phyloP scores from a whole-genome alignment of 2,113 vertebrate species.

The Cavia porcellus region DNA sequence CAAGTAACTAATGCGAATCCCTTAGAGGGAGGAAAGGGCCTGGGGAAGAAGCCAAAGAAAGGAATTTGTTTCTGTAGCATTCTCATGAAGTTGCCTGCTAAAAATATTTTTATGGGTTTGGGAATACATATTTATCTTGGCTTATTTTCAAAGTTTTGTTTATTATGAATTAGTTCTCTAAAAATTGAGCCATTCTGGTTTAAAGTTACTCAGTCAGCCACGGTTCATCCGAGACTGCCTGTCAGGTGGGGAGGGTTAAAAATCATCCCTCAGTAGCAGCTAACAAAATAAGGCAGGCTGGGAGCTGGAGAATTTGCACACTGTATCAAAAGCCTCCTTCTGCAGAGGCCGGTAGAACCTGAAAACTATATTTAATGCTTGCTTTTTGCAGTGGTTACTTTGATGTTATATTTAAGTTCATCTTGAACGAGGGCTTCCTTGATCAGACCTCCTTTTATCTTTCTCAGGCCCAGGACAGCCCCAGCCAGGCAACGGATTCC shows the following conservation, averaged over 20 bases:
- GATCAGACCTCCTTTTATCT: not conserved
- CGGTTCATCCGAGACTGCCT: not conserved
- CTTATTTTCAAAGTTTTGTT: slow-evolving; percentile 75
- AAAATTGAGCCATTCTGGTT: slow-evolving; percentile 54
- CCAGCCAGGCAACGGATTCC: slow-evolving; percentile 82
- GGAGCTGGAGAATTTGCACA: not conserved
- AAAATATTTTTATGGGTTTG: slow-evolving; percentile 78
- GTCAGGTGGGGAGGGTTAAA: not conserved
- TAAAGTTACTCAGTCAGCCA: slow-evolving; percentile 15
- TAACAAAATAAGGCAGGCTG: not conserved
- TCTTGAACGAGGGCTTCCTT: not conserved
- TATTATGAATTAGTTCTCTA: slow-evolving; percentile 68
- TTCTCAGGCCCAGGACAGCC: slow-evolving; percentile 85
- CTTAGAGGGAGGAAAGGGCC: slow-evolving; percentile 57
- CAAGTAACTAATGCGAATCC: slow-evolving; percentile 56
- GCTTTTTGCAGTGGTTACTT: slow-evolving; percentile 23
- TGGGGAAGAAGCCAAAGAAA: slow-evolving; percentile 65
- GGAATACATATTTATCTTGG: slow-evolving; percentile 79
- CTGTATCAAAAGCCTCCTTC: not conserved
- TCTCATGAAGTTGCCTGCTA: slow-evolving; percentile 75
- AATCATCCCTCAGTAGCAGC: not conserved
- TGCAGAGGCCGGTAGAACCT: not conserved
- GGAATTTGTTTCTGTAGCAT: slow-evolving; percentile 75
- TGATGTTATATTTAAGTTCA: not conserved
- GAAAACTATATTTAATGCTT: not conserved